phyloP scores from a whole-genome alignment of 2,113 vertebrate species.

The Forbesichthys papilliferus region DNA sequence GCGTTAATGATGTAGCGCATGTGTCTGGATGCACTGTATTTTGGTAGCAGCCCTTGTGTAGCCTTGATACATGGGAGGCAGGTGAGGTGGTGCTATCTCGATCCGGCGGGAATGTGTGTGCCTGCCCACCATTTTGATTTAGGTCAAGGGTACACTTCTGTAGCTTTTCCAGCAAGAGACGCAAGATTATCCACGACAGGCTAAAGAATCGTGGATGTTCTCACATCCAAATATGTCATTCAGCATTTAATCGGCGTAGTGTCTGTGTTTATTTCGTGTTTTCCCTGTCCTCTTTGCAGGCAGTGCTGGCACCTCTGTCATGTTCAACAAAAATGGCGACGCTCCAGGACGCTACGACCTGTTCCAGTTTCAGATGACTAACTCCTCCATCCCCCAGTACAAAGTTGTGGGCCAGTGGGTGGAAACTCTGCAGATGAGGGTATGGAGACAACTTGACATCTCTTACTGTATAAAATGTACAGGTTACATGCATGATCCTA shows the following conservation, averaged over 20 bases:
- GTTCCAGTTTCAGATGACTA: conserved; percentile 77
- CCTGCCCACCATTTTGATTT: conserved; percentile 31
- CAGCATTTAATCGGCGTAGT: conserved; percentile 19
- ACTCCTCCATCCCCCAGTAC: conserved; percentile 68
- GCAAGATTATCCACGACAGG: conserved; percentile 6
- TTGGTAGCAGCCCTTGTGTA: conserved; percentile 13
- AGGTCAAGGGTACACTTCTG: conserved; percentile 1
- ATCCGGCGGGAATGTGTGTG: conserved; percentile 32
- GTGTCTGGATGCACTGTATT: conserved; percentile 9
- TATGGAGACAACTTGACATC: conserved; percentile 25
- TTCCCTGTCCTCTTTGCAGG: conserved; percentile 47
- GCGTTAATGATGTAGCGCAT: conserved; percentile 17
- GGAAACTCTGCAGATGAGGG: conserved; percentile 72
- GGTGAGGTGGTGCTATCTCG: conserved; percentile 28
- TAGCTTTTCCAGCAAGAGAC: conserved; percentile 5
- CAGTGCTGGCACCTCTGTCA: conserved; percentile 71
- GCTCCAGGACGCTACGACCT: conserved; percentile 77
- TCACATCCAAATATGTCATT: not conserved
- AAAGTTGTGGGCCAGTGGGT: conserved; percentile 73
- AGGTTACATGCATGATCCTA: too few relatives aligned
- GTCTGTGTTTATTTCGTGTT: not conserved
- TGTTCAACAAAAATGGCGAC: conserved; percentile 76
- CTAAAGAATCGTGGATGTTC: conserved; percentile 22
- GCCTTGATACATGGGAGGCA: conserved; percentile 48
- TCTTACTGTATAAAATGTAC: too few relatives aligned